Percentiles rank a stretch among this genome's conserved stretches.
These are phyloP conservation scores for Microchrysa polita DNA, from an alignment of 2,888 invertebrate genomes.

Conservation along the genomic window DNA sequence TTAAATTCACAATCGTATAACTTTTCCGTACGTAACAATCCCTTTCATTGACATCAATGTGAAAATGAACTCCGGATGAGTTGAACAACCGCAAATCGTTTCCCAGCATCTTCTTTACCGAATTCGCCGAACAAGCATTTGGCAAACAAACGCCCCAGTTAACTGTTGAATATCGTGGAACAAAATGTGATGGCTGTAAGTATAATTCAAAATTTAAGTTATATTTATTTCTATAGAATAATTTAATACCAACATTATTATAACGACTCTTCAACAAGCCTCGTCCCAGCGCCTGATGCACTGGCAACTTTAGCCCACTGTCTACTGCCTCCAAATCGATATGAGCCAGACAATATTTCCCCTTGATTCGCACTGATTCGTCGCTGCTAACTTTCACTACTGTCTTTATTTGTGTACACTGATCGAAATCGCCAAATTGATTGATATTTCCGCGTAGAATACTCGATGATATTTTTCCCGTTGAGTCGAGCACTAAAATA, in stretches of 20 bases:
- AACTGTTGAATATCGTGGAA: conserved; percentile 75
- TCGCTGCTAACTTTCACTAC: conserved; percentile 70
- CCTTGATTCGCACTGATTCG: conserved; percentile 71
- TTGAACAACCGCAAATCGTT: conserved; percentile 70
- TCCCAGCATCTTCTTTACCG: conserved; percentile 66
- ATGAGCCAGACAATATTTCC: conserved; percentile 75
- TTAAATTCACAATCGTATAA: conserved; percentile 54
- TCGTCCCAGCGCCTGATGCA: conserved; percentile 73
- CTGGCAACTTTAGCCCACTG: conserved; percentile 70
- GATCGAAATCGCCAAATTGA: conserved; percentile 77
- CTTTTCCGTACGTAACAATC: conserved; percentile 70
- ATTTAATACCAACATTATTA: conserved; percentile 68
- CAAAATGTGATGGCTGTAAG: conserved; percentile 75
- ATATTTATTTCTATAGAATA: not conserved
- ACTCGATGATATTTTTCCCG: conserved; percentile 76
- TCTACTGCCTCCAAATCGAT: conserved; percentile 71
- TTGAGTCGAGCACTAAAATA: conserved; percentile 76
- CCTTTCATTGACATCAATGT: conserved; percentile 68
- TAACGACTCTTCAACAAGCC: conserved; percentile 72
- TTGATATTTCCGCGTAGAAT: conserved; percentile 75
- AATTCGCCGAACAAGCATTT: conserved; percentile 71
- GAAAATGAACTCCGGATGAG: conserved; percentile 69
- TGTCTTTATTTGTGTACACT: conserved; percentile 69
- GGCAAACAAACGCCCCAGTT: conserved; percentile 79
- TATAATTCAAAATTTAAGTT: conserved; percentile 9